Evolutionary conservation across 2,888 invertebrate genomes (phyloP).

Genomic region (Adelphocoris suturalis): DNA sequence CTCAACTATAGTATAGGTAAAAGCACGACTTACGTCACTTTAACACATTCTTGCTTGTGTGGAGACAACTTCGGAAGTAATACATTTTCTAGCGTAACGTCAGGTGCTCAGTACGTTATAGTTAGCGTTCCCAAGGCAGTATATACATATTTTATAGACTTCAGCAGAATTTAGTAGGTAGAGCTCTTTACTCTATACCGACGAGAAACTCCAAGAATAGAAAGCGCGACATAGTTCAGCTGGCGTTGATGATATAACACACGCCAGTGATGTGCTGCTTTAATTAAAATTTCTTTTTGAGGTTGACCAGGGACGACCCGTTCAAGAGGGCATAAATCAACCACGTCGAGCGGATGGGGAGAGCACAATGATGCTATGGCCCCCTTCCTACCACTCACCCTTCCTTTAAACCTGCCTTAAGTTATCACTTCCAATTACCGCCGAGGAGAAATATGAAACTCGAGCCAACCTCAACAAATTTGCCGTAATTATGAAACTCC

Average conservation of each 20-base stretch:
- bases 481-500: constrained; percentile 70
- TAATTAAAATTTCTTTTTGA: constrained; percentile 69
- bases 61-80: background rate
- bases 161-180: background rate
- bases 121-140: background rate
- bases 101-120: constrained; percentile 22
- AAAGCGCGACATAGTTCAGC: background rate
- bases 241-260: constrained; percentile 11
- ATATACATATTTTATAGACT: background rate
- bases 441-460: constrained; percentile 68
- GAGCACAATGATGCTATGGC: constrained; percentile 61
- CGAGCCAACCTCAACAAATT: constrained; percentile 69
- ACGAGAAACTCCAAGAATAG: background rate
- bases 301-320: constrained; percentile 42
- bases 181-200: background rate
- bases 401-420: constrained; percentile 46
- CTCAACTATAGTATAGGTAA: too few species aligned
- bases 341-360: background rate
- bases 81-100: background rate
- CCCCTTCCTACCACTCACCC: constrained; percentile 7
- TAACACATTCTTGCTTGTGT: background rate
- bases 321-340: constrained; percentile 62
- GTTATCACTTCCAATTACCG: constrained; percentile 70
- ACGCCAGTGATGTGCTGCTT: constrained; percentile 54
- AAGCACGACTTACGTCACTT: background rate